Conservation (phyloP, 2,113 vertebrate species). For the Pseudorasbora parva region DNA sequence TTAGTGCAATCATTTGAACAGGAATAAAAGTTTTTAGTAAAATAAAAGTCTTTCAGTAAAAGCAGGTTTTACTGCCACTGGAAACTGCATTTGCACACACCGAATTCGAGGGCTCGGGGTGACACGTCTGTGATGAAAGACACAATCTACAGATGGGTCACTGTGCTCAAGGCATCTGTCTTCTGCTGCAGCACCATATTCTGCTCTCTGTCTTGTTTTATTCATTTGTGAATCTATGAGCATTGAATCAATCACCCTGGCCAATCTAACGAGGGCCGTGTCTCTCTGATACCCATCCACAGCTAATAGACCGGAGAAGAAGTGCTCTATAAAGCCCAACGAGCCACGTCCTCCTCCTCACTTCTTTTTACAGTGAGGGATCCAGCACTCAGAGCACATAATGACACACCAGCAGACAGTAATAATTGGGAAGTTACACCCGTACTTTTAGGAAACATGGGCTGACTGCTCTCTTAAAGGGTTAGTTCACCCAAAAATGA, state of each 20-base stretch:
- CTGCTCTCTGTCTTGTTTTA: constrained; percentile 15
- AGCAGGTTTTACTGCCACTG: too few species aligned
- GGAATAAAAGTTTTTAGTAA: too few species aligned
- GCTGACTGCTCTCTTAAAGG: not conserved
- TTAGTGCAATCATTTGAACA: too few species aligned
- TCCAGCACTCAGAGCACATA: constrained; percentile 14
- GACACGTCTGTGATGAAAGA: constrained; percentile 13
- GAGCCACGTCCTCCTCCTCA: not conserved
- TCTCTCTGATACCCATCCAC: not conserved
- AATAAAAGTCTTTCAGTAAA: too few species aligned
- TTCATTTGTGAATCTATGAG: constrained; percentile 10
- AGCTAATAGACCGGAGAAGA: constrained; percentile 9
- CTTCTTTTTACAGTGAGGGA: not conserved
- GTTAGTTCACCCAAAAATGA: too few species aligned
- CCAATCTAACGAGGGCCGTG: constrained; percentile 25
- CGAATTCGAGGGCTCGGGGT: not conserved
- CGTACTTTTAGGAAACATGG: constrained; percentile 8
- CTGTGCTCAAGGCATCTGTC: constrained; percentile 4
- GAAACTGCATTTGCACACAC: not conserved
- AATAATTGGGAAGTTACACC: constrained; percentile 12
- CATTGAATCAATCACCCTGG: constrained; percentile 31
- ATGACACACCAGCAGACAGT: constrained; percentile 31
- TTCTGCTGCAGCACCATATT: not conserved
- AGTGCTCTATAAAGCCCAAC: constrained; percentile 6
- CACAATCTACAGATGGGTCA: not conserved